Conservation (phyloP, 2,888 invertebrate species). For the Theodoxus fluviatilis region DNA sequence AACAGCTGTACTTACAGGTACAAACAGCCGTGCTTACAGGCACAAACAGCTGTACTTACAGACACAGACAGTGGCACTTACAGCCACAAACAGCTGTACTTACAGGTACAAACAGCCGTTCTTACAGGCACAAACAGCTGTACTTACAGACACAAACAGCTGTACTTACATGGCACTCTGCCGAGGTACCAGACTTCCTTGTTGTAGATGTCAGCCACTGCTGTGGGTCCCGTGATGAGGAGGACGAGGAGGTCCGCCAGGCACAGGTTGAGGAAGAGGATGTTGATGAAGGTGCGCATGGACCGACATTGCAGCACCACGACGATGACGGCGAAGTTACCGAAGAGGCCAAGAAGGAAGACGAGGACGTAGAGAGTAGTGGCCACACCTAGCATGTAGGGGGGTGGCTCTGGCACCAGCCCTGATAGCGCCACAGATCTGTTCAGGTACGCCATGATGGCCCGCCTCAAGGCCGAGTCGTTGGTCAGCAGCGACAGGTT, state of each 20-base stretch:
- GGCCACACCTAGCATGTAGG: conserved; percentile 86
- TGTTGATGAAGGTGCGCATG: conserved; percentile 86
- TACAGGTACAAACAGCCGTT: too few relatives aligned
- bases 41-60: too few relatives aligned
- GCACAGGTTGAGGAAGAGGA: conserved; percentile 90
- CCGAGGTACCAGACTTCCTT: conserved; percentile 92
- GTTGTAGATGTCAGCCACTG: conserved; percentile 89
- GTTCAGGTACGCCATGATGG: too few relatives aligned
- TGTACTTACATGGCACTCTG: conserved; percentile 87
- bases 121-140: too few relatives aligned
- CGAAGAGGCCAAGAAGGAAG: conserved; percentile 87
- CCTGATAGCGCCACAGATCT: too few relatives aligned
- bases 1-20: too few relatives aligned
- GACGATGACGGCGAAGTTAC: conserved; percentile 90
- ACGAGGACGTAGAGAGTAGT: conserved; percentile 88
- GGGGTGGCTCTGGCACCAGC: conserved; percentile 32
- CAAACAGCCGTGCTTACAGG: too few relatives aligned
- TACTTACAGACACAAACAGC: too few relatives aligned
- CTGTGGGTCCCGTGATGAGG: conserved; percentile 89
- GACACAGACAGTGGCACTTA: too few relatives aligned
- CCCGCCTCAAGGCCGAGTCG: too few relatives aligned
- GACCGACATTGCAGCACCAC: conserved; percentile 85
- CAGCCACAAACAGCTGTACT: too few relatives aligned
- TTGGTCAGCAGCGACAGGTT: too few relatives aligned
- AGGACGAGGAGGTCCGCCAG: conserved; percentile 91